These are phyloP conservation scores for Omphaloscelis lunosa DNA, from an alignment of 2,888 invertebrate species.

Conservation along the genomic window DNA sequence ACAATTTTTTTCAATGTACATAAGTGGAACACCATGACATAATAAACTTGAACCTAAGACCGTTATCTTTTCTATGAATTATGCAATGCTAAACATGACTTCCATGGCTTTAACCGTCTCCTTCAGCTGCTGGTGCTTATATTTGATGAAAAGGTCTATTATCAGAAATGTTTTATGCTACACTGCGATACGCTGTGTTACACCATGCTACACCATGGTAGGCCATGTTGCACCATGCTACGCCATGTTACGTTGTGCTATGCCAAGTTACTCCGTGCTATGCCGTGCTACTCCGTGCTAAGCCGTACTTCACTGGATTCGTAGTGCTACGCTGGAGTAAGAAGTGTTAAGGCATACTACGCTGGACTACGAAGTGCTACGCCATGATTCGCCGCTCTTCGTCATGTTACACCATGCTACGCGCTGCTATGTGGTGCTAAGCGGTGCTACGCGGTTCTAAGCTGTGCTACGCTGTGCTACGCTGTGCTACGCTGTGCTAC, in stretches of 20 bases:
- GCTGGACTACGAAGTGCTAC: not conserved
- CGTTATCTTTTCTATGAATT: constrained; percentile 5
- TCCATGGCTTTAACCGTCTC: constrained; percentile 6
- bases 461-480: not conserved
- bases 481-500: not conserved
- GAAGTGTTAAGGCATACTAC: not conserved
- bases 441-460: not conserved
- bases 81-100: constrained; percentile 12
- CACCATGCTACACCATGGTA: not conserved
- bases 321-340: not conserved
- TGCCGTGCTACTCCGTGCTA: not conserved
- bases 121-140: not conserved
- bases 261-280: not conserved
- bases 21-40: not conserved
- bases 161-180: not conserved
- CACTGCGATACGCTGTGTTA: not conserved
- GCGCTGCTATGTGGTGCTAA: fast-evolving
- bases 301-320: not conserved
- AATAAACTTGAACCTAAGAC: constrained; percentile 23
- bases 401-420: not conserved
- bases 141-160: not conserved
- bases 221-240: not conserved
- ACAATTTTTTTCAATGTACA: not conserved
- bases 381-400: fast-evolving
- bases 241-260: no score